Conservation (phyloP, 2,888 invertebrate genomes). For the Machimus atricapillus region DNA sequence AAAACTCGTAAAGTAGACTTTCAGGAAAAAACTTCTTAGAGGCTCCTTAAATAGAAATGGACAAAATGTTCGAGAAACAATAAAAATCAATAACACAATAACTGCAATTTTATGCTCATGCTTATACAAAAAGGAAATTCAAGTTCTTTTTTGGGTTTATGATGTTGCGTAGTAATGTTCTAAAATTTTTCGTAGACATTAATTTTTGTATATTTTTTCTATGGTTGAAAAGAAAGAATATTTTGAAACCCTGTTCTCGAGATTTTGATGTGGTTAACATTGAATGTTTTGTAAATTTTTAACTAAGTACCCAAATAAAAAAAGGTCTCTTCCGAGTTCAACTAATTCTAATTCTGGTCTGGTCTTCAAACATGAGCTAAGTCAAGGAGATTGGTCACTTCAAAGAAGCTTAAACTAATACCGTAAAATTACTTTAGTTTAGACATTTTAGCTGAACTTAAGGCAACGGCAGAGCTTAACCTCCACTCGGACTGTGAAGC, state of each 20-base stretch:
- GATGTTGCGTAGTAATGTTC: not conserved
- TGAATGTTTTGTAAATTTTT: not conserved
- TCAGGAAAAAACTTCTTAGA: not conserved
- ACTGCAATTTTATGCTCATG: not conserved
- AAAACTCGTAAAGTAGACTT: not conserved
- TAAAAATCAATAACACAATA: not conserved
- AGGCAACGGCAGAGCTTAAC: too few species aligned
- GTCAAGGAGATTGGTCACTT: too few species aligned
- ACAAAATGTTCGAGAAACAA: not conserved
- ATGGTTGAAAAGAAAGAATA: not conserved
- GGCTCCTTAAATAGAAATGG: too few species aligned
- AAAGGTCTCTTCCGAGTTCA: too few species aligned
- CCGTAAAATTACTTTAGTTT: too few species aligned
- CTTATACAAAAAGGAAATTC: not conserved
- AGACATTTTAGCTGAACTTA: too few species aligned
- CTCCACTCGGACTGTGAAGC: too few species aligned
- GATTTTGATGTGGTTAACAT: not conserved
- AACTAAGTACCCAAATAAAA: too few species aligned
- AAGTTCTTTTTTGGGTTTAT: not conserved
- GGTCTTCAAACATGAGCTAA: too few species aligned
- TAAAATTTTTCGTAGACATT: not conserved
- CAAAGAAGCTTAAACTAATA: too few species aligned
- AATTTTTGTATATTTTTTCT: not conserved
- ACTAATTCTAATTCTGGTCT: too few species aligned
- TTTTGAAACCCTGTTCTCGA: not conserved